phyloP scores from a whole-genome alignment of 2,113 vertebrate genomes.

The Thalassarche chlororhynchos region DNA sequence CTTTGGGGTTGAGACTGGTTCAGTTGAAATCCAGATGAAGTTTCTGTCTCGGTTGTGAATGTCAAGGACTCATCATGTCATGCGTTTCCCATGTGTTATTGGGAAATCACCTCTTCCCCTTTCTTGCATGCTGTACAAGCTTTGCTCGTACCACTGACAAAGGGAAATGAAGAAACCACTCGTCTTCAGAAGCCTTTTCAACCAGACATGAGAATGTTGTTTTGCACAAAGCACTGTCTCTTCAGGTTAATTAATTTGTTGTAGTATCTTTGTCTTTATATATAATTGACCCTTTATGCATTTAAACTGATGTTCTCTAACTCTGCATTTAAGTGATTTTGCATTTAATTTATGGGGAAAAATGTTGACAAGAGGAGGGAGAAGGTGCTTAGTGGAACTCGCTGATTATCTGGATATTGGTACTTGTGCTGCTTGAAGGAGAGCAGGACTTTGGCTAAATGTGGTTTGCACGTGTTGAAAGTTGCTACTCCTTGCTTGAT shows the following conservation, averaged over 20 bases:
- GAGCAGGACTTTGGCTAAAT: neutral
- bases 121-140: neutral
- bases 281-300: neutral
- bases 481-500: neutral
- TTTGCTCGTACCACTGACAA: neutral
- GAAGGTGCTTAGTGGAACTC: neutral
- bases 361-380: neutral
- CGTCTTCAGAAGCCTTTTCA: neutral
- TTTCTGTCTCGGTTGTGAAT: neutral
- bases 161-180: neutral
- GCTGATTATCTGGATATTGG: accelerated
- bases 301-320: neutral
- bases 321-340: neutral
- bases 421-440: neutral
- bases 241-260: neutral
- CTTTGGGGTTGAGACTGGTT: neutral
- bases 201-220: neutral
- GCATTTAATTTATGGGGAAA: neutral
- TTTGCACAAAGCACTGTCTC: neutral
- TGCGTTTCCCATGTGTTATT: neutral
- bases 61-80: neutral
- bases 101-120: neutral
- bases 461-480: neutral
- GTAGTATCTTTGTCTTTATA: neutral
- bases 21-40: neutral